Conservation (phyloP, 1,140 invertebrate genomes). For the Antheraea pernyi region DNA sequence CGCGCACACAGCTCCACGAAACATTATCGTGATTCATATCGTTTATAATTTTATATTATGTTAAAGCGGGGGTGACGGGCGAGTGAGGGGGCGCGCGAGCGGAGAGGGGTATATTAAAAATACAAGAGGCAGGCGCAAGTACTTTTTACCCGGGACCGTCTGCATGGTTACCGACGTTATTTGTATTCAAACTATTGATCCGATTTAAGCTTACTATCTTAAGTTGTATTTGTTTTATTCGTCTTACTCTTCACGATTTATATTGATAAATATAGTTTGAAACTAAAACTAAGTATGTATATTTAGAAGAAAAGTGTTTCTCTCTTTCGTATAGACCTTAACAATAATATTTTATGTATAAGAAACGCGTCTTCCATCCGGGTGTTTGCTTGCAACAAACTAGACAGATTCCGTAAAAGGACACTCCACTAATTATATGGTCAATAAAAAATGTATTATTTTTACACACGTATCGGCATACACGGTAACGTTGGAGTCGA, state of each 20-base stretch:
- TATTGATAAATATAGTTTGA: too few relatives aligned
- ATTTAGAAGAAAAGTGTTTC: too few relatives aligned
- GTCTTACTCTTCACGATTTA: too few relatives aligned
- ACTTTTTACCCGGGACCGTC: constrained; percentile 58
- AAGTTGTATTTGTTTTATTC: background rate
- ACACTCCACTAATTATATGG: constrained; percentile 15
- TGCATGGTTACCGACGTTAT: constrained; percentile 70
- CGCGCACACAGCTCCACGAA: constrained; percentile 60
- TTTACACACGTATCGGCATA: constrained; percentile 15
- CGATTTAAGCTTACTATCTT: constrained; percentile 29
- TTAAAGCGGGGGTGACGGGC: constrained; percentile 65
- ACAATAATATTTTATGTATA: too few relatives aligned
- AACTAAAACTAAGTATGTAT: too few relatives aligned
- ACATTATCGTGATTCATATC: constrained; percentile 77
- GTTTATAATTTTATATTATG: constrained; percentile 79
- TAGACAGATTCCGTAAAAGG: constrained; percentile 17
- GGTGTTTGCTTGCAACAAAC: constrained; percentile 3
- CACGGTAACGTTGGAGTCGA: background rate
- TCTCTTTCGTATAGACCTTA: too few relatives aligned
- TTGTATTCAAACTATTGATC: constrained; percentile 73
- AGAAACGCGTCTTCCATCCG: background rate
- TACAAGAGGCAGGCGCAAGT: constrained; percentile 65
- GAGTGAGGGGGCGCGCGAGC: constrained; percentile 45
- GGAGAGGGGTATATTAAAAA: constrained; percentile 66
- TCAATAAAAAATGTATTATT: constrained; percentile 21